Evolutionary conservation across 2,888 invertebrate species (phyloP), one percentile per base, ranked within the genome.

Genomic region (Allolobophora icterica): DNA sequence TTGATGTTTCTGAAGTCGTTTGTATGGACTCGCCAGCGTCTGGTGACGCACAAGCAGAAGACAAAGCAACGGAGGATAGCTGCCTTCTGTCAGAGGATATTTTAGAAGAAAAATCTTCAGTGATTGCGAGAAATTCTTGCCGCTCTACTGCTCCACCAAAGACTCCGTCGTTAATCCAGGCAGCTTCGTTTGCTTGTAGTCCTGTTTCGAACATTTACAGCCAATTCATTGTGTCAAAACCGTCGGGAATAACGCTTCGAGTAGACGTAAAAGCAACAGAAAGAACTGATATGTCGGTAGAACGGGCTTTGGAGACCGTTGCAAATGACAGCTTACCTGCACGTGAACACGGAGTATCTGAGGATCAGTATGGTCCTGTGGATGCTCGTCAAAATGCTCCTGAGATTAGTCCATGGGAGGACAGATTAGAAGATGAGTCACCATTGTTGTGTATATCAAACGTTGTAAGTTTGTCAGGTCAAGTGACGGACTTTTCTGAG

Each of bases 361-460:
- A 71, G 13, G 71, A n/a, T n/a, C 71, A 71, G 8, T n/a, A 3
- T 71, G 71, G 71, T 13, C n/a, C n/a, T 71, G 71, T 5, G 45
- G 19, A 45, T 13, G 45, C 8, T 45, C 45, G 8, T 45, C 45
- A 45, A 19, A 45, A 45, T 45, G 45, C 8, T 17, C 45, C 45
- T 45, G 8, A 45, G 45, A 45, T 11, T 19, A 8, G 71, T 71
- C 71, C 71, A n/a, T 71, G 11, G 8, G 71, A 71, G n/a, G 87
- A 35, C 15, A 15, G 0, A 38, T 8, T 35, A 4, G 87, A 87
- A 8, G 35, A 87, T 21, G 87, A 87, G 15, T 0, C 34, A 17
- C 87, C 87, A 11, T 24, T 87, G 15, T 38, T 87, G 34, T 87
- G 87, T 33, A 87, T 87, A 87, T 87, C 87, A 87, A 38, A 87